Percentiles rank a stretch among this genome's conserved stretches.
These are phyloP conservation scores for Callipepla squamata DNA, from an alignment of 2,113 vertebrate genomes.

Conservation along the genomic window DNA sequence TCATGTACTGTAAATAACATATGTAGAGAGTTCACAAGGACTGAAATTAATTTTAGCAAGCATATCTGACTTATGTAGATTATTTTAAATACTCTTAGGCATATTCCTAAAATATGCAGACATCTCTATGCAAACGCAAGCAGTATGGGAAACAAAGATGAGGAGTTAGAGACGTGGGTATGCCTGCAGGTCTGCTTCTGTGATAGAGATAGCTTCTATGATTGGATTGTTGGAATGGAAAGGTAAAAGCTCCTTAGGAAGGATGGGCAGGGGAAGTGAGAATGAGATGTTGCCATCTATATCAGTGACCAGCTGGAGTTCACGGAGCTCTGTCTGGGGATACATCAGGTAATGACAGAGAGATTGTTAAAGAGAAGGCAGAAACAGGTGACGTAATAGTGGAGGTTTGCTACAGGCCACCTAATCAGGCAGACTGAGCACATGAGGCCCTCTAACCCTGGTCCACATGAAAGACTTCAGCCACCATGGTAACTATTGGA, in stretches of 20 bases:
- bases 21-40: fast-evolving
- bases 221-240: background rate
- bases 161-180: background rate
- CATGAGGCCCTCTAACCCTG: too few species aligned
- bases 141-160: background rate
- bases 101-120: too few species aligned
- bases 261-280: background rate
- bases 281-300: background rate
- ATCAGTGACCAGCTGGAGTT: background rate
- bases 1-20: background rate
- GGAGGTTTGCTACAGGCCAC: too few species aligned
- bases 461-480: too few species aligned
- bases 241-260: background rate
- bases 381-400: too few species aligned
- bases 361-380: too few species aligned
- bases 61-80: fast-evolving
- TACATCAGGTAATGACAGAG: too few species aligned
- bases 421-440: too few species aligned
- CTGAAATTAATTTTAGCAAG: background rate
- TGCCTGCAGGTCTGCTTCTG: background rate
- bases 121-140: too few species aligned
- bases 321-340: background rate
- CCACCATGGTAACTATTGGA: too few species aligned
- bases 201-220: background rate
- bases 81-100: background rate